Percentiles rank a stretch among this genome's conserved stretches.
Conservation (phyloP, 2,113 vertebrate genomes). For the Tinamus guttatus region DNA sequence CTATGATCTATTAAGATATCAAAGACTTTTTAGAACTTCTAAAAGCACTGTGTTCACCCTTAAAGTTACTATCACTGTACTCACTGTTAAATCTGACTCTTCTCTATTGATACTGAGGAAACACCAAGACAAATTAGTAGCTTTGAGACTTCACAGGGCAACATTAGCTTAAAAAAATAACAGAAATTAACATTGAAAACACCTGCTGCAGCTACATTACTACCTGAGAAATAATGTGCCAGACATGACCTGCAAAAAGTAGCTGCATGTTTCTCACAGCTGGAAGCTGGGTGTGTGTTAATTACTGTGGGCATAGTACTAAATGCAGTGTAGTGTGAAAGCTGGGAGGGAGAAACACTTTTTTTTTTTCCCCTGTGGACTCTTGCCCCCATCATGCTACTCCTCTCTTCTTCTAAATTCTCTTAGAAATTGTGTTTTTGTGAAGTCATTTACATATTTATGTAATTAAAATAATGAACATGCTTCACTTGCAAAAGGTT, state of each 20-base stretch:
- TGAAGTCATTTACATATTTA: neutral
- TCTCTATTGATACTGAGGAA: neutral
- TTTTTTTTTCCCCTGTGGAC: neutral
- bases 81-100: neutral
- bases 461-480: neutral
- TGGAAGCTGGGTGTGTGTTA: neutral
- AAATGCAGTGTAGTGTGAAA: neutral
- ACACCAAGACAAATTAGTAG: neutral
- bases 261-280: neutral
- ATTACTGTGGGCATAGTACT: neutral
- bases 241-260: neutral
- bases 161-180: neutral
- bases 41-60: neutral
- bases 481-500: neutral
- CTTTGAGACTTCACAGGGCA: neutral
- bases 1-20: neutral
- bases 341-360: neutral
- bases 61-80: neutral
- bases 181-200: neutral
- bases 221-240: neutral
- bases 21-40: neutral
- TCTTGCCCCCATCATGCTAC: neutral
- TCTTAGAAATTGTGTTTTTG: neutral
- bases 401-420: neutral
- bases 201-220: neutral